Evolutionary conservation across 2,797 vertebrate genomes (phyloP).

Genomic region (Hydrophis major): DNA sequence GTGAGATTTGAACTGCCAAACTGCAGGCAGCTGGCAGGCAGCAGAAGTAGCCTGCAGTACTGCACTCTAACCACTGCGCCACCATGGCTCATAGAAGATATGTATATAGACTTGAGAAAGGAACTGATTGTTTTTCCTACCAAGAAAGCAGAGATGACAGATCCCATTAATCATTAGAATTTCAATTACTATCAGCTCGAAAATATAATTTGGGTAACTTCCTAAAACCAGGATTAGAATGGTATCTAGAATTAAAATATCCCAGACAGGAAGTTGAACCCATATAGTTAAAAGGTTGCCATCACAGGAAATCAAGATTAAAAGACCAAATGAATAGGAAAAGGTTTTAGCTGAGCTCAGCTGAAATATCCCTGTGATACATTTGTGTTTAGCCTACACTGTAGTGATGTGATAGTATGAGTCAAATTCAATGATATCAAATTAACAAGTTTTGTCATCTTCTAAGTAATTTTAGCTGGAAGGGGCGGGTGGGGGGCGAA

Average conservation of each 20-base stretch:
- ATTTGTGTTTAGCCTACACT: background rate
- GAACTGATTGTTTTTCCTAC: background rate
- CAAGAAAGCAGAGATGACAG: background rate
- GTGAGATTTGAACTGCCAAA: no score
- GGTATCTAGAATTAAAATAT: background rate
- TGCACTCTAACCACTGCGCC: no score
- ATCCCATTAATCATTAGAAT: background rate
- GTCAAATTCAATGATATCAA: background rate
- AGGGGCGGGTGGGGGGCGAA: no score
- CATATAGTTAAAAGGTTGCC: background rate
- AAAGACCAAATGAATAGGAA: background rate
- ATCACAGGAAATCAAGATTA: background rate
- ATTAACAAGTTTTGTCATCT: background rate
- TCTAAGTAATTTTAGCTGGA: background rate
- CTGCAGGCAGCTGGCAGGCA: no score
- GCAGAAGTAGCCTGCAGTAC: no score
- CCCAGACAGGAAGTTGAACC: background rate
- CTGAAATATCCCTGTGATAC: background rate
- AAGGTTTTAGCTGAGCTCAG: background rate
- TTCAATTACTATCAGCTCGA: background rate
- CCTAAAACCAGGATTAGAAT: background rate
- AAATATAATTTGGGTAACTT: no score
- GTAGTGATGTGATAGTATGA: background rate
- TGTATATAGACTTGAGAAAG: background rate
- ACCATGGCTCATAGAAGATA: background rate